Base-by-base conservation (phyloP, 2,797 vertebrate genomes). In the Acanthurus leucopareius region DNA sequence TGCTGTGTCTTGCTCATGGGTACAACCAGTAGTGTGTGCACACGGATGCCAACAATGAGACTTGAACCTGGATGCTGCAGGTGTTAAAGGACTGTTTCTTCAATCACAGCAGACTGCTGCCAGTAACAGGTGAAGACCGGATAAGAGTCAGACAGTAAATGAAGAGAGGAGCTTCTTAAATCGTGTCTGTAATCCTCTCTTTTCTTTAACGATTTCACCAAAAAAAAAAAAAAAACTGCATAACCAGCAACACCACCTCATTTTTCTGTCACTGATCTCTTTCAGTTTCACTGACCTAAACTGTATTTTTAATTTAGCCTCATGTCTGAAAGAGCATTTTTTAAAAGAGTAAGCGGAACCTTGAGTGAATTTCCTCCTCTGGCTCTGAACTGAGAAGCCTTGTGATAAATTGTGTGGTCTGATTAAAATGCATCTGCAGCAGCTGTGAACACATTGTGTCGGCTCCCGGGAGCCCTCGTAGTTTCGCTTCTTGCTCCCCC, bases 381-480 rank as follows among this genome's bases (percentile, higher is more conserved):
- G 51, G 38, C 77, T 87, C 83, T 82, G 72, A 88, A 79, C 53
- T 7, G 10, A 66, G 65, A 77, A 74, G 66, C 74, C 75, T 75
- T 5, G 15, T 62, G 61, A 77, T 77, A 80, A 88, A 87, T 67
- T 73, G 85, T 68, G 82, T 62, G 66, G 48, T 71, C 75, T 88
- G 79, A 89, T 90, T 91, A 87, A 90, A 90, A 89, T 91, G 89
- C 73, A 89, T 86, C 56, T 73, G 71, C 61, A 79, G 85, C 81
- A 68, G 60, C 81, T 16, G 48, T 83, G 83, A 76, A 81, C 81
- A 69, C 80, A 65, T 14, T 88, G 84, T 91, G 88, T 92, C 79
- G 90, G 85, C 80, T 85, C 67, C 68, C 58, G 82, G 88, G 82
- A 88, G 86, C 77, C 53, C 77, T 91, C 42, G 62, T 77, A 81